Percentiles rank a stretch among this genome's conserved stretches.
These are phyloP conservation scores for Antechinus flavipes DNA, from an alignment of 2,113 vertebrate species.

Conservation along the genomic window DNA sequence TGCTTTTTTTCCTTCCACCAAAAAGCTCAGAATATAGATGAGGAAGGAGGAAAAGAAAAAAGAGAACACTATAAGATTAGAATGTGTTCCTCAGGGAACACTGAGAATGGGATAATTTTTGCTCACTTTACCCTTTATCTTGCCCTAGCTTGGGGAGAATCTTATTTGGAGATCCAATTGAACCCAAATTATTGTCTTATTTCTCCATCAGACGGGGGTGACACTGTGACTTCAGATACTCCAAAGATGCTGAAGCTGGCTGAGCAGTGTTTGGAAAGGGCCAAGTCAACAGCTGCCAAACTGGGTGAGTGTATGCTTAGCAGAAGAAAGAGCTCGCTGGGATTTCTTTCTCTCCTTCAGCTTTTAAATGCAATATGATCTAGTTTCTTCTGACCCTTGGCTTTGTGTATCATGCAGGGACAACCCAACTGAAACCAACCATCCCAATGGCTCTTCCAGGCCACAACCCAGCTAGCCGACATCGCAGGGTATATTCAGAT, in stretches of 20 bases:
- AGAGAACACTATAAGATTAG: not conserved
- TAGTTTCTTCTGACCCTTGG: not conserved
- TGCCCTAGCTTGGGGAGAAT: conserved; percentile 4
- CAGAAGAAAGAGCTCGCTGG: not conserved
- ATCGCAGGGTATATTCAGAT: conserved; percentile 88
- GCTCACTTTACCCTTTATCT: not conserved
- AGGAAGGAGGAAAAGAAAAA: not conserved
- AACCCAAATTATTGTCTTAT: not conserved
- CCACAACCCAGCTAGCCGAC: conserved; percentile 73
- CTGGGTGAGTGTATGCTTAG: conserved; percentile 82
- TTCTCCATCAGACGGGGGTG: conserved; percentile 78
- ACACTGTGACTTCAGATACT: conserved; percentile 85
- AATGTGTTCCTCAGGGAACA: not conserved
- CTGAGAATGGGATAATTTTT: not conserved
- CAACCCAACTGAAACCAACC: conserved; percentile 54
- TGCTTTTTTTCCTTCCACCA: not conserved
- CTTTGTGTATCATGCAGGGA: conserved; percentile 68
- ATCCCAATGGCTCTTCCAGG: not conserved
- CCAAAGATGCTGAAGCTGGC: conserved; percentile 94
- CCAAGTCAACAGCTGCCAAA: conserved; percentile 88
- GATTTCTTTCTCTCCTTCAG: too few relatives aligned
- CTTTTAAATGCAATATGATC: not conserved
- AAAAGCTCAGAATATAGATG: not conserved
- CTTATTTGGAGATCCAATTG: too few relatives aligned
- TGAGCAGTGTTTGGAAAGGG: conserved; percentile 95